Evolutionary conservation across 2,888 invertebrate species (phyloP).

Genomic region (Elysia crispata): DNA sequence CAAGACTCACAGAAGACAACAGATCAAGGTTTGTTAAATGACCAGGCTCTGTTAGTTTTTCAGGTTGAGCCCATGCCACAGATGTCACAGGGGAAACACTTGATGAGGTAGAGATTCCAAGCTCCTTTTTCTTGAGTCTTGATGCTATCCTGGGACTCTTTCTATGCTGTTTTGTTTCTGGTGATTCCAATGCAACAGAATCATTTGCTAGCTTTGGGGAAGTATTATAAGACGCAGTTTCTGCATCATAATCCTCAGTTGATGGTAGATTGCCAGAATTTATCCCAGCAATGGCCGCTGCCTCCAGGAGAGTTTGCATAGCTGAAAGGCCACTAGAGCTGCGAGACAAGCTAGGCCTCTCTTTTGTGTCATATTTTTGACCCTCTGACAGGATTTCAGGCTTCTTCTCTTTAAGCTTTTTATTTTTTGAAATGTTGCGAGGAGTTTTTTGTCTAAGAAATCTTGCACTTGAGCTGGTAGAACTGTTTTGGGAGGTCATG

Average conservation of each 20-base stretch:
- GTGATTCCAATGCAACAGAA: no score
- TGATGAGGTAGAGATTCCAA: not conserved
- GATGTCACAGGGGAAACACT: not conserved
- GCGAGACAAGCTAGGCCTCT: not conserved
- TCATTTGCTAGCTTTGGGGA: no score
- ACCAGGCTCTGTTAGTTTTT: no score
- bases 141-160: not conserved
- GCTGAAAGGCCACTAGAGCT: conserved; percentile 36
- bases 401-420: not conserved
- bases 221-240: no score
- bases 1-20: conserved; percentile 44
- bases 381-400: not conserved
- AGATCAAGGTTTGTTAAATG: conserved; percentile 43
- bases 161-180: no score
- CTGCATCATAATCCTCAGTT: no score
- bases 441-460: no score
- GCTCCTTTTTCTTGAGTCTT: not conserved
- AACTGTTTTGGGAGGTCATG: conserved; percentile 23
- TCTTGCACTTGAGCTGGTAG: not conserved
- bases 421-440: not conserved
- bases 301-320: conserved; percentile 46
- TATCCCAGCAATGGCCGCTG: conserved; percentile 36
- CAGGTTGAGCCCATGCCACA: no score
- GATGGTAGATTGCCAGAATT: not conserved
- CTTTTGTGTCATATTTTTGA: not conserved